These are phyloP conservation scores for Ophioninae sp. DNA, from an alignment of 2,888 invertebrate genomes.

Conservation along the genomic window DNA sequence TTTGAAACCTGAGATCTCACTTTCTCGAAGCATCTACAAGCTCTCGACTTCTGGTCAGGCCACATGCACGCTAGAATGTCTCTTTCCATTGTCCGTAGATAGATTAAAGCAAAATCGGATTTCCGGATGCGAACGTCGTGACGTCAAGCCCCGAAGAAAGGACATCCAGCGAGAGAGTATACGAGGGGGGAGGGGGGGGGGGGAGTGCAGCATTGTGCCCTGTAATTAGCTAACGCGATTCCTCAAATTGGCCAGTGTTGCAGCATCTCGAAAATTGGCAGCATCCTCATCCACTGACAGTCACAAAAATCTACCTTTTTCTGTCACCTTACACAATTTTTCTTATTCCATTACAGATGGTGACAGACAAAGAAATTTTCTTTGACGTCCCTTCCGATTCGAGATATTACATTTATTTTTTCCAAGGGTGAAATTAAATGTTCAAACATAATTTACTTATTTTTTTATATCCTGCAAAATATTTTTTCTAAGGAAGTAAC, in stretches of 20 bases:
- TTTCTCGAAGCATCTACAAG: conserved; percentile 13
- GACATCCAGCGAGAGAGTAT: not conserved
- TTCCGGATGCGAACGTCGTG: conserved; percentile 26
- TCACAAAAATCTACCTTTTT: not conserved
- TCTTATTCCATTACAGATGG: not conserved
- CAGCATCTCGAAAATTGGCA: conserved; percentile 15
- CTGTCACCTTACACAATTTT: not conserved
- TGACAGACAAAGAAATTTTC: too few species aligned
- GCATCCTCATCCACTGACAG: not conserved
- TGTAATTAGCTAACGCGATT: conserved; percentile 45
- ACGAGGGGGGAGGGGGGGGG: not conserved
- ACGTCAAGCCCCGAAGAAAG: not conserved
- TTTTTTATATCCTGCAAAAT: too few species aligned
- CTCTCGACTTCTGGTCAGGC: conserved; percentile 18
- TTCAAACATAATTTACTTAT: too few species aligned
- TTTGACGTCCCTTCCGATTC: too few species aligned
- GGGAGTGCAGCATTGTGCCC: conserved; percentile 12
- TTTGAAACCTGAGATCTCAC: conserved; percentile 57
- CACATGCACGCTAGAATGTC: not conserved
- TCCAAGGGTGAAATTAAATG: too few species aligned
- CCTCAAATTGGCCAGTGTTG: conserved; percentile 20
- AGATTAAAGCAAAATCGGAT: conserved; percentile 22
- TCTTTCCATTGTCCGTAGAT: conserved; percentile 8
- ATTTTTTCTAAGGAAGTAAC: too few species aligned
- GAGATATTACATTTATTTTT: too few species aligned